Conservation (phyloP, 2,113 vertebrate genomes). For the Sylvietta virens region DNA sequence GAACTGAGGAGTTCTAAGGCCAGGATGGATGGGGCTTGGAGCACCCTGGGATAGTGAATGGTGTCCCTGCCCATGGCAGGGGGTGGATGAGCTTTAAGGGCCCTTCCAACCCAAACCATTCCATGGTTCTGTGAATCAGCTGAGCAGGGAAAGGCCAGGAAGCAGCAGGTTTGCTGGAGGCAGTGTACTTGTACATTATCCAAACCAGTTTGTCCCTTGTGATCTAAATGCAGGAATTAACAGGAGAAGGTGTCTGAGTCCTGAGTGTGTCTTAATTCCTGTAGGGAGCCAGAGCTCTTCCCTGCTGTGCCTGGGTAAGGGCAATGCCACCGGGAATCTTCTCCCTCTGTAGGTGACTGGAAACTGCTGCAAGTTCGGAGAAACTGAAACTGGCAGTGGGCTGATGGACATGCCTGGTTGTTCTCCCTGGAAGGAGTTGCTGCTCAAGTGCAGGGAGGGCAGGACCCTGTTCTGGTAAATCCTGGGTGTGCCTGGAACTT, state of each 20-base stretch:
- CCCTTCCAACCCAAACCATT: not conserved
- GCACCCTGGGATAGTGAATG: not conserved
- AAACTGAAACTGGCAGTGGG: not conserved
- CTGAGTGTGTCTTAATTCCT: not conserved
- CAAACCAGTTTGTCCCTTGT: not conserved
- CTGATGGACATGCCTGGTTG: not conserved
- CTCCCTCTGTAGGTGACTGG: not conserved
- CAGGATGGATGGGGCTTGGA: not conserved
- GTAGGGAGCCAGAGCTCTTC: not conserved
- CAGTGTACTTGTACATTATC: not conserved
- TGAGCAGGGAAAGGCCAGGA: not conserved
- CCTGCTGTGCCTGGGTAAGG: not conserved
- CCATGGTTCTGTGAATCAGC: not conserved
- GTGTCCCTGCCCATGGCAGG: not conserved
- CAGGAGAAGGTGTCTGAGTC: not conserved
- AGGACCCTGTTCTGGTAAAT: not conserved
- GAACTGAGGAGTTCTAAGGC: not conserved
- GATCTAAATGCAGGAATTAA: not conserved
- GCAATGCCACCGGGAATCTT: not conserved
- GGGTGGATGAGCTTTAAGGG: not conserved
- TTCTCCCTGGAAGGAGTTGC: not conserved
- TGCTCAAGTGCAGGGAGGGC: not conserved
- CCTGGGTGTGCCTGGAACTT: not conserved
- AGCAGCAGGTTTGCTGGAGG: not conserved
- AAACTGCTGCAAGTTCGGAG: not conserved